These are phyloP conservation scores for Schmidtea mediterranea DNA, from an alignment of 1,140 invertebrate genomes.

Conservation along the genomic window DNA sequence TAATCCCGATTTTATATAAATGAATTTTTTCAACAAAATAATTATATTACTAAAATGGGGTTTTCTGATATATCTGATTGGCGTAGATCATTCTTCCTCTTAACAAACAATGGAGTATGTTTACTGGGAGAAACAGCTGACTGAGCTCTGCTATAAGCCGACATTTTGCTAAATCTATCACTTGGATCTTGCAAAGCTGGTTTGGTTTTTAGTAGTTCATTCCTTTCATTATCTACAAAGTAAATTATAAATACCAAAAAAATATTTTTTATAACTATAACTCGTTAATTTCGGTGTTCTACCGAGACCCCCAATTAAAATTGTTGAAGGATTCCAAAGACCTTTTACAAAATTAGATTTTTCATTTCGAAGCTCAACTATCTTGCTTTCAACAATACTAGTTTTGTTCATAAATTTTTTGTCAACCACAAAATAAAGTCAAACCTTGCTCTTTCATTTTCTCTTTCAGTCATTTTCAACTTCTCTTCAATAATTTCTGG, in stretches of 20 bases:
- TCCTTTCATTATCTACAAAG: too few relatives aligned
- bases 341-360: constrained; percentile 21
- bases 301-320: constrained; percentile 24
- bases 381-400: constrained; percentile 14
- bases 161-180: too few relatives aligned
- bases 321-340: constrained; percentile 23
- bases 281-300: constrained; percentile 15
- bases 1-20: too few relatives aligned
- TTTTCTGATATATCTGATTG: background rate
- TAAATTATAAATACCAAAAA: too few relatives aligned
- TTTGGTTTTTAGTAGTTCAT: too few relatives aligned
- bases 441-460: background rate
- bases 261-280: too few relatives aligned
- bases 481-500: background rate
- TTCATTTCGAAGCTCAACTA: constrained; percentile 14
- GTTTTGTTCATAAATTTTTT: too few relatives aligned
- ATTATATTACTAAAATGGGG: too few relatives aligned
- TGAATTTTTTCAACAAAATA: too few relatives aligned
- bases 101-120: background rate
- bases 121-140: background rate
- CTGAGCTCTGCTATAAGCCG: too few relatives aligned
- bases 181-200: too few relatives aligned
- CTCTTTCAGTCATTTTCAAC: constrained; percentile 4
- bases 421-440: background rate
- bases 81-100: background rate